Base-by-base conservation (phyloP, 2,797 vertebrate species). In the Girardinus metallicus region DNA sequence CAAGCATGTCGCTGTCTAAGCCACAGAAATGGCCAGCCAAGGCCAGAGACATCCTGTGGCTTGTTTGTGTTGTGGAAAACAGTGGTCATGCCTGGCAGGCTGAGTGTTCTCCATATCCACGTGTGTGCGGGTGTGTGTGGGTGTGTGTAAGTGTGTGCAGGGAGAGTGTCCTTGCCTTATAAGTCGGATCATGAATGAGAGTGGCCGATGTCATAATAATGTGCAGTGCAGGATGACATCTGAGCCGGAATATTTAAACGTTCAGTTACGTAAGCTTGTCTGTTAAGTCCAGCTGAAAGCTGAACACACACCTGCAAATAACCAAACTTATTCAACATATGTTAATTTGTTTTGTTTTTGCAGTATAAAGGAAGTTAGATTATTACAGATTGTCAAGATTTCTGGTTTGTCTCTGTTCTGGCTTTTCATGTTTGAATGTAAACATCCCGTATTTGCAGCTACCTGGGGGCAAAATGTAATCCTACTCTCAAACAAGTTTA, bases 21-120 rank as follows among this genome's bases (percentile, higher is more conserved):
- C 89, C 87, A 43, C 78, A 87, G 89, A 89, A 89, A 90, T 83
- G 84, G 77, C 60, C 71, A 49, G 81, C 80, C 76, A 39, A 51
- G 90, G 87, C 88, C 87, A 87, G 87, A 90, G 86, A 88, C 91
- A 85, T 91, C 89, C 88, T 80, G 91, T 80, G 76, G 87, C 73
- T 90, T 91, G 93, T 92, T 93, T 93, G 91, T 94, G 94, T 94
- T 94, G 91, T 95, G 95, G 94, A 96, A 95, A 95, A 93, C 87
- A 34, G 86, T 44, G 84, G 87, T 94, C 93, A 94, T 94, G 85
- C 87, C 88, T 91, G 90, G 90, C 92, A 86, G 80, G 78, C 79
- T 26, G 73, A 66, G 62, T 80, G 76, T 84, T 84, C 85, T 84
- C 80, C 70, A 39, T 82, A 86, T 90, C 87, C 83, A 80, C 89